phyloP scores from a whole-genome alignment of 2,113 vertebrate species.

The Tringa solitaria region DNA sequence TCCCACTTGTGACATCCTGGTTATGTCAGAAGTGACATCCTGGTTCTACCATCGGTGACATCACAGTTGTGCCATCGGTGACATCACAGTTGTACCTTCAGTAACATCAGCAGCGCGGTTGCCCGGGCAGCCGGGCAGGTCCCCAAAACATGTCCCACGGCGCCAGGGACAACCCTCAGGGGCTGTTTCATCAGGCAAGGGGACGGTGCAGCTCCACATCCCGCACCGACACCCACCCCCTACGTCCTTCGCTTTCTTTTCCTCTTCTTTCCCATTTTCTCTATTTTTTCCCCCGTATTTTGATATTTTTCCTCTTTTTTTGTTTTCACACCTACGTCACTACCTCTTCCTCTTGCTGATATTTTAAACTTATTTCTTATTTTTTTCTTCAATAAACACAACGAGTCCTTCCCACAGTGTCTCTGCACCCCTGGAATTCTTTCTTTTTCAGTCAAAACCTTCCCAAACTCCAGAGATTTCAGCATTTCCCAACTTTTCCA shows the following conservation, averaged over 20 bases:
- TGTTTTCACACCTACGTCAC: not conserved
- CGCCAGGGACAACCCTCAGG: not conserved
- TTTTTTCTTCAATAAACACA: not conserved
- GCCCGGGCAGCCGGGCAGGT: not conserved
- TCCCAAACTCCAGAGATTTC: not conserved
- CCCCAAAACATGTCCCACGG: not conserved
- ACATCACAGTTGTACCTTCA: too few relatives aligned
- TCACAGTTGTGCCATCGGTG: not conserved
- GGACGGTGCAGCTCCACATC: not conserved
- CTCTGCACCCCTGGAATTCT: not conserved
- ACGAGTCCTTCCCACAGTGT: not conserved
- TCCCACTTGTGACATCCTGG: not conserved
- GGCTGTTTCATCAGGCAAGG: not conserved
- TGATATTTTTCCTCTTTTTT: too few relatives aligned
- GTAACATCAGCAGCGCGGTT: not conserved
- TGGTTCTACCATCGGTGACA: not conserved
- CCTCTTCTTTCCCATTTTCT: not conserved
- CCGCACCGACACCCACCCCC: too few relatives aligned
- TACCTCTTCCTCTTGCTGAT: not conserved
- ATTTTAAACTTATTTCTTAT: not conserved
- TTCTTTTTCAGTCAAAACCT: not conserved
- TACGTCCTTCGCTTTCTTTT: not conserved
- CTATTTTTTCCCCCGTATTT: not conserved
- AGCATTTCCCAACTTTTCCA: not conserved
- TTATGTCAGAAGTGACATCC: not conserved